Evolutionary conservation across 1,140 invertebrate genomes (phyloP).

Genomic region (Pectinophora gossypiella): DNA sequence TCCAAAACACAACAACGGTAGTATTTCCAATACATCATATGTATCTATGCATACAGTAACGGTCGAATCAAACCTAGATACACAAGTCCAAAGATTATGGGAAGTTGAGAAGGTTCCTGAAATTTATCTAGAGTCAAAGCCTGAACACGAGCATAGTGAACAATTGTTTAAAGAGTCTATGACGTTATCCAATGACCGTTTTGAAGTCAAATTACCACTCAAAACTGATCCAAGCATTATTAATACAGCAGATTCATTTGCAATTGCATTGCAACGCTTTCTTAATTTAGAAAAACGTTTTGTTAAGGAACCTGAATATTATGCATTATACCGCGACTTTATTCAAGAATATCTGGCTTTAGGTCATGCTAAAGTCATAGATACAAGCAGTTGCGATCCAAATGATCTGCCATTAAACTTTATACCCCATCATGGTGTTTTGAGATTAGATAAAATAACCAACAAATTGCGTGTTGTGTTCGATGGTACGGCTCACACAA

Average conservation of each 20-base stretch:
- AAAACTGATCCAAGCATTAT: neutral
- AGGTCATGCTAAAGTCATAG: conserved; percentile 9
- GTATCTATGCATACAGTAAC: no score
- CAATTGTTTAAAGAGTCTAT: conserved; percentile 9
- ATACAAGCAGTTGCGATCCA: neutral
- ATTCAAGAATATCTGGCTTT: conserved; percentile 5
- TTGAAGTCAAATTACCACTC: conserved; percentile 1
- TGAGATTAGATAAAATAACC: conserved; percentile 3
- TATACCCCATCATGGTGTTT: conserved; percentile 9
- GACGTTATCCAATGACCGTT: neutral
- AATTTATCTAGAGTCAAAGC: neutral
- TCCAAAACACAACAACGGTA: no score
- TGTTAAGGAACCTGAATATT: neutral
- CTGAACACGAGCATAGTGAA: no score
- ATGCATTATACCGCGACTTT: neutral
- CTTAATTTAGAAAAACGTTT: conserved; percentile 4
- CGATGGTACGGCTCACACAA: neutral
- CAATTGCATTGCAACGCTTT: conserved; percentile 4
- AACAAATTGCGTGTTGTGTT: conserved; percentile 6
- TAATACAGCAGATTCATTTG: conserved; percentile 1
- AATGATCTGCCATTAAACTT: conserved; percentile 3
- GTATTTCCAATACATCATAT: no score
- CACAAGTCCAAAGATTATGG: no score
- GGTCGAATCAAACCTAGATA: no score
- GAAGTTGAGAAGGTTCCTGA: neutral